These are phyloP conservation scores for Andrena dorsata DNA, from an alignment of 2,888 invertebrate genomes.

Conservation along the genomic window DNA sequence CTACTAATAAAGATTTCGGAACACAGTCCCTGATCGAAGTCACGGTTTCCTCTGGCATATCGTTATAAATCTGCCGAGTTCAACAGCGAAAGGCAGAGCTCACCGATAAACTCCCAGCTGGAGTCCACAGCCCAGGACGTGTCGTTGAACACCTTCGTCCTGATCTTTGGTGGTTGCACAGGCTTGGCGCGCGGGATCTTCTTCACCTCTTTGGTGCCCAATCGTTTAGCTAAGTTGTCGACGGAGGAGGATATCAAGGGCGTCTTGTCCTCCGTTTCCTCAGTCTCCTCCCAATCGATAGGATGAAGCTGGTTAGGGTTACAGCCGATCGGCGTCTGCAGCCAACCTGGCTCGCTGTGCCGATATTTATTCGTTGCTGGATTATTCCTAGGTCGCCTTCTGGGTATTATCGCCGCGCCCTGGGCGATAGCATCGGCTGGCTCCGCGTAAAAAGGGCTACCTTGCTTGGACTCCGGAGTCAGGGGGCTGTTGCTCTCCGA, in stretches of 20 bases:
- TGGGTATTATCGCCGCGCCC: slow-evolving; percentile 76
- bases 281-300: slow-evolving; percentile 83
- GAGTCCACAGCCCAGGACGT: slow-evolving; percentile 94
- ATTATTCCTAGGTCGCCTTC: slow-evolving; percentile 78
- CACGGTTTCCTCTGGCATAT: no score
- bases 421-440: slow-evolving; percentile 93
- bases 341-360: slow-evolving; percentile 83
- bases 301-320: slow-evolving; percentile 80
- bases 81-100: slow-evolving; percentile 77
- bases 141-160: slow-evolving; percentile 83
- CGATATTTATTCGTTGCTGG: slow-evolving; percentile 80
- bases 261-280: slow-evolving; percentile 82
- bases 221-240: slow-evolving; percentile 87
- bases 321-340: slow-evolving; percentile 75
- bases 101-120: slow-evolving; percentile 95
- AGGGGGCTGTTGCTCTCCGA: slow-evolving; percentile 82
- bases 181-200: slow-evolving; percentile 89
- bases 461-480: slow-evolving; percentile 87
- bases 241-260: slow-evolving; percentile 88
- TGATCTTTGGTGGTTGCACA: slow-evolving; percentile 90
- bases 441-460: slow-evolving; percentile 95
- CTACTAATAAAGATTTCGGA: no score
- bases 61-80: background rate
- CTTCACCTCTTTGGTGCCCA: slow-evolving; percentile 83
- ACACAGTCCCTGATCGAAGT: no score